Conservation (phyloP, 2,888 invertebrate genomes). For the Abscondita cerata region DNA sequence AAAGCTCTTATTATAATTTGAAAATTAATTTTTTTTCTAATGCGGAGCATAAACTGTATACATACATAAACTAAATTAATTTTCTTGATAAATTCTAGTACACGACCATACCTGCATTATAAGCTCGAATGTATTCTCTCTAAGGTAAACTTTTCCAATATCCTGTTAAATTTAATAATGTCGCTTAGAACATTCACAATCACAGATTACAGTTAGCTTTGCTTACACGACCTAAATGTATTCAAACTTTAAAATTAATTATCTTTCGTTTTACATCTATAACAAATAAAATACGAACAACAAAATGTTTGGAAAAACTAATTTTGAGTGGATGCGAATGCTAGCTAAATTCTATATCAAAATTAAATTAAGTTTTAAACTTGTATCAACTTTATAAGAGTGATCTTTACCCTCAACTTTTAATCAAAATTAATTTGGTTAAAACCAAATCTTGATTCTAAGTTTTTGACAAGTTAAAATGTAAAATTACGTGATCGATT, state of each 20-base stretch:
- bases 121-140: conserved; percentile 15
- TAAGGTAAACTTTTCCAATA: conserved; percentile 24
- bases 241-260: no score
- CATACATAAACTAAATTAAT: not conserved
- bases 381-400: not conserved
- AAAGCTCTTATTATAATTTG: not conserved
- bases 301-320: no score
- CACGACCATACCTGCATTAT: not conserved
- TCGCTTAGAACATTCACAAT: not conserved
- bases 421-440: conserved; percentile 11
- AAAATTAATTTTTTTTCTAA: not conserved
- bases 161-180: conserved; percentile 27
- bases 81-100: not conserved
- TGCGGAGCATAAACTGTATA: not conserved
- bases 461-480: not conserved
- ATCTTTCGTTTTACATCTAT: no score
- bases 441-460: not conserved
- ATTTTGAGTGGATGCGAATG: no score
- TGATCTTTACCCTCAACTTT: conserved; percentile 1
- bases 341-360: no score
- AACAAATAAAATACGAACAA: no score
- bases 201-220: no score
- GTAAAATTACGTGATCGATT: not conserved
- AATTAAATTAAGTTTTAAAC: conserved; percentile 8
- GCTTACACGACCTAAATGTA: no score